phyloP scores from a whole-genome alignment of 2,797 vertebrate species.

The Hoplostethus mediterraneus region DNA sequence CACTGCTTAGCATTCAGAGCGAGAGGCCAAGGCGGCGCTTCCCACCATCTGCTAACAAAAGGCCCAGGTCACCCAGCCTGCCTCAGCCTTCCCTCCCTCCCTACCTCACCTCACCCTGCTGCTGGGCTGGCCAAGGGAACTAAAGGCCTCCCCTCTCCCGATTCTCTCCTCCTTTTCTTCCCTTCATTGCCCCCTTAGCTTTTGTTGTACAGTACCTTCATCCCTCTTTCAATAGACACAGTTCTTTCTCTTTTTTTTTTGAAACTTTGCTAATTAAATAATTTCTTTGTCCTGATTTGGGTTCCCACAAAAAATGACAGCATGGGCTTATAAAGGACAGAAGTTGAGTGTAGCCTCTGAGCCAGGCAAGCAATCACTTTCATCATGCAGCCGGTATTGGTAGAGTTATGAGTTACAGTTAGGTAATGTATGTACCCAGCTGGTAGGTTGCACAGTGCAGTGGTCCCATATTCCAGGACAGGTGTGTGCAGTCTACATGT shows the following conservation, averaged over 20 bases:
- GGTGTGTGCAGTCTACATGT: slow-evolving; percentile 64
- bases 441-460: slow-evolving; percentile 36
- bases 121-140: slow-evolving; percentile 69
- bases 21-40: slow-evolving; percentile 84
- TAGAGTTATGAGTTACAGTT: neutral
- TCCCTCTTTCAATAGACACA: slow-evolving; percentile 12
- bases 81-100: slow-evolving; percentile 60
- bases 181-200: slow-evolving; percentile 14
- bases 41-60: slow-evolving; percentile 87
- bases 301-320: slow-evolving; percentile 5
- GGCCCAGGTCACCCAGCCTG: slow-evolving; percentile 82
- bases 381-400: neutral
- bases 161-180: slow-evolving; percentile 26
- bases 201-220: slow-evolving; percentile 44
- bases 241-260: neutral
- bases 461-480: slow-evolving; percentile 58
- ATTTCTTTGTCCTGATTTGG: slow-evolving; percentile 10
- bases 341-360: slow-evolving; percentile 1
- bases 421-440: slow-evolving; percentile 45
- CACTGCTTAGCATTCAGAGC: slow-evolving; percentile 87
- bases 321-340: slow-evolving; percentile 16
- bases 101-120: slow-evolving; percentile 61
- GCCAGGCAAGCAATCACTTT: slow-evolving; percentile 5
- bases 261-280: slow-evolving; percentile 5
- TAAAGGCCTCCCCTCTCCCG: slow-evolving; percentile 38